These are phyloP conservation scores for Cynopterus brachyotis DNA, from an alignment of 2,113 vertebrate genomes.

Conservation along the genomic window DNA sequence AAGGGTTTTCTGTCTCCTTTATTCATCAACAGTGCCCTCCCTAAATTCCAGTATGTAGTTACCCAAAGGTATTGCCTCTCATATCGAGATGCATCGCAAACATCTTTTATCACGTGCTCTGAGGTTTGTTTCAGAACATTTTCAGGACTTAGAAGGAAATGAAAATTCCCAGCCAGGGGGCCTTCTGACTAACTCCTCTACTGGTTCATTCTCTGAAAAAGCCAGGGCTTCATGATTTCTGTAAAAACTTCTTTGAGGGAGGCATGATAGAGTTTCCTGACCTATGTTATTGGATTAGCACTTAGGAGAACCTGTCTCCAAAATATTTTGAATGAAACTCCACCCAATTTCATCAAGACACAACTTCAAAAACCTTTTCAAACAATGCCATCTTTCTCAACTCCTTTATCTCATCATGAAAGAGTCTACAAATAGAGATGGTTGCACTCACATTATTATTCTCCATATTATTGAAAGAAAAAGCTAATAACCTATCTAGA, in stretches of 20 bases:
- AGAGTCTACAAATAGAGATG: not conserved
- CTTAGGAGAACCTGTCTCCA: not conserved
- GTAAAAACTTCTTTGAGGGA: not conserved
- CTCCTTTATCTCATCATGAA: constrained; percentile 26
- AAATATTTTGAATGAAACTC: not conserved
- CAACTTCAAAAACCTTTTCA: not conserved
- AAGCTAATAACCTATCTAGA: not conserved
- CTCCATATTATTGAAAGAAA: constrained; percentile 18
- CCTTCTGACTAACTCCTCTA: not conserved
- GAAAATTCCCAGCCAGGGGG: not conserved
- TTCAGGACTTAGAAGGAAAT: not conserved
- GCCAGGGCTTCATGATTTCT: not conserved
- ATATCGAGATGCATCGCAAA: not conserved
- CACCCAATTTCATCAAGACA: constrained; percentile 1
- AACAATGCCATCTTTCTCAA: not conserved
- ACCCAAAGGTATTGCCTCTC: not conserved
- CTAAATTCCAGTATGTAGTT: not conserved
- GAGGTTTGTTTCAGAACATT: not conserved
- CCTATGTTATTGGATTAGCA: not conserved
- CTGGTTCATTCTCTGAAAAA: not conserved
- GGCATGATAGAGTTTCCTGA: not conserved
- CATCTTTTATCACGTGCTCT: not conserved
- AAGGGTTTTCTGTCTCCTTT: not conserved
- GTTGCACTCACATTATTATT: not conserved
- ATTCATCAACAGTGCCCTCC: not conserved